A percentile compares a stretch with the other conserved stretches of the same genome.
These are phyloP conservation scores for Chymomyza procnemis DNA, from an alignment of 2,888 invertebrate genomes.

Conservation along the genomic window DNA sequence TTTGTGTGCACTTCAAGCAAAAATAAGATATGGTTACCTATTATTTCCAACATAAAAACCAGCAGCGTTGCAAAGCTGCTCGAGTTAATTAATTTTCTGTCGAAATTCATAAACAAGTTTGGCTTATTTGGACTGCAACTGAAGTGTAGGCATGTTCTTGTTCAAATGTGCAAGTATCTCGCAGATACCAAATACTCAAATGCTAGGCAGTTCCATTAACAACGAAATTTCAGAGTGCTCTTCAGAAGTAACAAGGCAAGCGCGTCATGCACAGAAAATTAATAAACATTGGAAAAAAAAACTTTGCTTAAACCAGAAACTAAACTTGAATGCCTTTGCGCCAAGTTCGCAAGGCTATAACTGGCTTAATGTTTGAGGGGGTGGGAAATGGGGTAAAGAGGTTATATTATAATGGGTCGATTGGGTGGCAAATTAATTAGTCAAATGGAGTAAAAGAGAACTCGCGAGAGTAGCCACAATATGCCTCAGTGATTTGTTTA, in stretches of 20 bases:
- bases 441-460: conserved; percentile 35
- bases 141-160: no score
- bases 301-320: background rate
- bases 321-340: background rate
- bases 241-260: background rate
- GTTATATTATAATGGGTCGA: background rate
- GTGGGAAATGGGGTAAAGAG: background rate
- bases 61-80: no score
- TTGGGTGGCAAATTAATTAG: conserved; percentile 56
- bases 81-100: no score
- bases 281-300: background rate
- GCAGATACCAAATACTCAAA: background rate
- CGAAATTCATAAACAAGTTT: no score
- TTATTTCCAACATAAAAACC: no score
- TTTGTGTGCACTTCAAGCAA: no score
- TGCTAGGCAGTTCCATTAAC: background rate
- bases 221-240: background rate
- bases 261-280: background rate
- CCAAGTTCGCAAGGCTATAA: background rate
- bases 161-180: no score
- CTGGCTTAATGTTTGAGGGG: no score
- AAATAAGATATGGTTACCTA: no score
- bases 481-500: conserved; percentile 36
- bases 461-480: background rate
- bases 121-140: no score